Evolutionary conservation across 2,888 invertebrate species (phyloP), one percentile per base, ranked within the genome.

Genomic region (Agriopis aurantiaria): DNA sequence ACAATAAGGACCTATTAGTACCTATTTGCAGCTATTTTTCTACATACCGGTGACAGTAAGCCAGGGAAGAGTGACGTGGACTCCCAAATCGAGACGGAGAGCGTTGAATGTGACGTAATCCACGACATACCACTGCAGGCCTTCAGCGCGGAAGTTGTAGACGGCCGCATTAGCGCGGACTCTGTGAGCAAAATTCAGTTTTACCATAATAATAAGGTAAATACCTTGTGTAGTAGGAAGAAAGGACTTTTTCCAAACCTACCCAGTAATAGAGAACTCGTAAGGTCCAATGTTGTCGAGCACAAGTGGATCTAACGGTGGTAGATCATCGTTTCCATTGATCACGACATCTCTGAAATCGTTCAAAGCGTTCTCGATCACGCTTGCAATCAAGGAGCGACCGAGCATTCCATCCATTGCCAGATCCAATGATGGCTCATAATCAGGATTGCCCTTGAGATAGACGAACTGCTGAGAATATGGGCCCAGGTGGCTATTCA

Each of bases 41-140:
- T 33, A 73, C 75, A 66, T 77, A 87, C 88, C 86, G 59, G 84
- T 85, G 43, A 80, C 51, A 14, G 76, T 84, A 8, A 88, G 53
- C 79, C 86, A 82, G 10, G 89, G 88, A 4, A 88, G 59, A 41
- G 86, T 88, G 33, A 86, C 11, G 33, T 85, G 83, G 0, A 78
- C 57, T 14, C 83, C 83, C 33, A 88, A 53, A 8, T 79, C 69
- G 14, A 89, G 80, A 40, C 88, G 84, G 8, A 87, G 41, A 0
- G 83, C 65, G 68, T 80, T 84, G 78, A 88, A 85, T 14, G 68
- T 78, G 41, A 88, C 81, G 12, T 76, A 59, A 66, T 89, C 86
- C 9, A 87, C 80, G 14, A 86, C 76, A 74, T 80, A 88, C 88
- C 88, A 89, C 51, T 79, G 80, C 11, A 88, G 82, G 46, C 89